phyloP scores from a whole-genome alignment of 2,113 vertebrate species.

The Rhineura floridana region DNA sequence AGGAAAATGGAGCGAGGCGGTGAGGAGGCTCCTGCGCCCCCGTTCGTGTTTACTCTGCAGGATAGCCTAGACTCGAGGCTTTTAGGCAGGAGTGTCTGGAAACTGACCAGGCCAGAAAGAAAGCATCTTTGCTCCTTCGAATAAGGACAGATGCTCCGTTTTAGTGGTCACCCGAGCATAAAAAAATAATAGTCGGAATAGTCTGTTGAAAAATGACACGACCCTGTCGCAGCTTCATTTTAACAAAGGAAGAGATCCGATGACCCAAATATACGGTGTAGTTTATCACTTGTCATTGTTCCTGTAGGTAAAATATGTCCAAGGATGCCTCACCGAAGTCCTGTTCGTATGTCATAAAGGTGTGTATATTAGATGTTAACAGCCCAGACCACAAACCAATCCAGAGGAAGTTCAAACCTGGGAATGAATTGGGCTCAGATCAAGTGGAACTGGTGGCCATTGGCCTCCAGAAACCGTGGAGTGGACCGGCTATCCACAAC shows the following conservation, averaged over 20 bases:
- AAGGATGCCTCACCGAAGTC: no score
- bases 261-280: neutral
- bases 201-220: neutral
- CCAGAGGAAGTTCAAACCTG: neutral
- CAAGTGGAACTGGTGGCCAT: neutral
- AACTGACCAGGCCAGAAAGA: neutral
- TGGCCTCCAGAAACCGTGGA: neutral
- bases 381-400: neutral
- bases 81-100: neutral
- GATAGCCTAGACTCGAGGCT: neutral
- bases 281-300: neutral
- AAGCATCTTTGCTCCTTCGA: neutral
- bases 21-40: neutral
- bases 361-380: neutral
- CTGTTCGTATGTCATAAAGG: no score
- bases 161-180: neutral
- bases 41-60: neutral
- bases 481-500: no score
- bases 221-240: neutral
- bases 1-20: neutral
- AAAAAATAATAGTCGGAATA: neutral
- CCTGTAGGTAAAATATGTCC: neutral
- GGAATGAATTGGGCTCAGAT: neutral
- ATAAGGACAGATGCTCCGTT: neutral
- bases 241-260: neutral